Conservation (phyloP, 2,797 vertebrate genomes). For the Neoniphon sammara region DNA sequence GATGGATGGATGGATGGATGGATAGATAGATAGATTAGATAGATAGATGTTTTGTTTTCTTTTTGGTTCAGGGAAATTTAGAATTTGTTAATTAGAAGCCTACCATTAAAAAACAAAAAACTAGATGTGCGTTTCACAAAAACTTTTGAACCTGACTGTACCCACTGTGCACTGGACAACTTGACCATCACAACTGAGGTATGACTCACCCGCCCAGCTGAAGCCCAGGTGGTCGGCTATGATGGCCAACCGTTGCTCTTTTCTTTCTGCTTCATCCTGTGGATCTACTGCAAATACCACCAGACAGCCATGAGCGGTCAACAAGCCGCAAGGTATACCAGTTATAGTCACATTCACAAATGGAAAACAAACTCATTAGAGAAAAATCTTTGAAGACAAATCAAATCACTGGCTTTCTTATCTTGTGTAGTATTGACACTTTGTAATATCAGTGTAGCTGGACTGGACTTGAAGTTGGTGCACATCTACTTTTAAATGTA, state of each 20-base stretch:
- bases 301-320: conserved; percentile 73
- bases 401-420: conserved; percentile 79
- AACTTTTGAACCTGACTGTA: background rate
- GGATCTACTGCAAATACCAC: conserved; percentile 90
- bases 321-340: conserved; percentile 40
- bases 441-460: conserved; percentile 1
- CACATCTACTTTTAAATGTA: too few relatives aligned
- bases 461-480: too few relatives aligned
- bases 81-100: too few relatives aligned
- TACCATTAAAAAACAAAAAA: too few relatives aligned
- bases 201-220: conserved; percentile 94
- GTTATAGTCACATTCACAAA: conserved; percentile 57
- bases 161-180: background rate
- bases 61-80: too few relatives aligned
- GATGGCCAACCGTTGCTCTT: conserved; percentile 91
- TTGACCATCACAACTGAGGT: background rate
- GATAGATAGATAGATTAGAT: too few relatives aligned
- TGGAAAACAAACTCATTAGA: conserved; percentile 10
- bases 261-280: conserved; percentile 90
- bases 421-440: conserved; percentile 10
- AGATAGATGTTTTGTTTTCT: too few relatives aligned
- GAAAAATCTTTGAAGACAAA: too few relatives aligned
- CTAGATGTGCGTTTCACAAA: background rate
- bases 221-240: conserved; percentile 98
- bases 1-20: too few relatives aligned